A percentile compares a stretch with the other conserved stretches of the same genome.
phyloP scores from a whole-genome alignment of 2,113 vertebrate species.

The Datnioides undecimradiatus region DNA sequence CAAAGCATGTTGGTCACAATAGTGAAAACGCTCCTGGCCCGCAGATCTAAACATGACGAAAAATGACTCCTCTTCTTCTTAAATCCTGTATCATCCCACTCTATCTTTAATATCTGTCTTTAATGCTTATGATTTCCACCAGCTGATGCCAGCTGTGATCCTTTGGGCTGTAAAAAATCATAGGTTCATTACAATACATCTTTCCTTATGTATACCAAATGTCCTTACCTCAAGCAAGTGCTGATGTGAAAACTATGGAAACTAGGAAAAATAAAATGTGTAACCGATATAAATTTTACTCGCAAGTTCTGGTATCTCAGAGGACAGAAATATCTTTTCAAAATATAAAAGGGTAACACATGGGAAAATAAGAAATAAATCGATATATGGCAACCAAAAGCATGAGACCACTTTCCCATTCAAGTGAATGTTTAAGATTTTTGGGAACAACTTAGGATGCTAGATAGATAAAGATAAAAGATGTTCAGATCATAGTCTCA shows the following conservation, averaged over 20 bases:
- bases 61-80: not conserved
- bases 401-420: no score
- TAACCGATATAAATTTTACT: not conserved
- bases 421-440: no score
- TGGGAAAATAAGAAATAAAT: no score
- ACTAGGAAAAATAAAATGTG: not conserved
- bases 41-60: slow-evolving; percentile 25
- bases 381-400: no score
- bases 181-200: slow-evolving; percentile 5
- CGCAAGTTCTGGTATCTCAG: not conserved
- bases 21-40: slow-evolving; percentile 39
- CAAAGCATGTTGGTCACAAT: slow-evolving; percentile 52
- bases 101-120: slow-evolving; percentile 25
- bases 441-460: no score
- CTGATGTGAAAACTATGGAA: not conserved
- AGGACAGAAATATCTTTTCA: not conserved
- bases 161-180: not conserved
- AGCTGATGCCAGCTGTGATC: slow-evolving; percentile 5
- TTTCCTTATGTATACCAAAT: slow-evolving; percentile 24
- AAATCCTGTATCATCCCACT: slow-evolving; percentile 13
- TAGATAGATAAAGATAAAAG: no score
- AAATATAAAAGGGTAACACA: not conserved
- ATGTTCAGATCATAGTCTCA: not conserved
- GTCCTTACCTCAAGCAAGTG: not conserved
- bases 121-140: slow-evolving; percentile 1